Conservation (phyloP, 2,797 vertebrate species). For the Enteromius anoplus region DNA sequence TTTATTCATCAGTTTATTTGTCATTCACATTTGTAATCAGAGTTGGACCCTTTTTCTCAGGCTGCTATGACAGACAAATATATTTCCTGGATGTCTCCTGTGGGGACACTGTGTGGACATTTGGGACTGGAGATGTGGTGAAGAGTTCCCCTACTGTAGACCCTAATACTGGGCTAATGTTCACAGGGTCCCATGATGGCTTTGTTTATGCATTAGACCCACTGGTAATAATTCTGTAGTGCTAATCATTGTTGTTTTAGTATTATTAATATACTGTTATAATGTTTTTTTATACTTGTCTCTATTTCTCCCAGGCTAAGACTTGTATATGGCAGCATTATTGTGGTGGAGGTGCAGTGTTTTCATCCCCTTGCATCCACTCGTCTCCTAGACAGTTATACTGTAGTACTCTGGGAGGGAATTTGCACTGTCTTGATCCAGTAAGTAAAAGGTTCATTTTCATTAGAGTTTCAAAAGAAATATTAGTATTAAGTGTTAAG, state of each 20-base stretch:
- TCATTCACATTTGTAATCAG: background rate
- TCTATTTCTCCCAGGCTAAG: conserved; percentile 72
- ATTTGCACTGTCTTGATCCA: conserved; percentile 81
- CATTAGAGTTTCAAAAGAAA: background rate
- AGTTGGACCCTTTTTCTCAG: conserved; percentile 67
- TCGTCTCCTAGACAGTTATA: conserved; percentile 79
- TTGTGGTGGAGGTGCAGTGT: conserved; percentile 86
- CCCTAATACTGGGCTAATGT: conserved; percentile 80
- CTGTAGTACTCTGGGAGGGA: conserved; percentile 86
- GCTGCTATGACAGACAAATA: conserved; percentile 88
- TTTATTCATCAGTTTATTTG: background rate
- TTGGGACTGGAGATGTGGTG: conserved; percentile 84
- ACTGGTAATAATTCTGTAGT: conserved; percentile 74
- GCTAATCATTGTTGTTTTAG: background rate
- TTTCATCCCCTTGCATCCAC: conserved; percentile 88
- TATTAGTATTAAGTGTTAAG: background rate
- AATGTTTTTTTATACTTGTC: background rate
- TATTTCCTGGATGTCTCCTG: conserved; percentile 81
- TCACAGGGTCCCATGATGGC: conserved; percentile 92
- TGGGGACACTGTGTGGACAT: conserved; percentile 85
- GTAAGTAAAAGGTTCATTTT: conserved; percentile 73
- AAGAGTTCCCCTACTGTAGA: conserved; percentile 89
- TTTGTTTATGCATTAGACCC: conserved; percentile 88
- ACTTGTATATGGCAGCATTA: conserved; percentile 85
- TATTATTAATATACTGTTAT: background rate